Percentiles rank a stretch among this genome's conserved stretches.
Evolutionary conservation across 2,888 invertebrate genomes (phyloP).

Genomic region (Galerucella calmariensis): DNA sequence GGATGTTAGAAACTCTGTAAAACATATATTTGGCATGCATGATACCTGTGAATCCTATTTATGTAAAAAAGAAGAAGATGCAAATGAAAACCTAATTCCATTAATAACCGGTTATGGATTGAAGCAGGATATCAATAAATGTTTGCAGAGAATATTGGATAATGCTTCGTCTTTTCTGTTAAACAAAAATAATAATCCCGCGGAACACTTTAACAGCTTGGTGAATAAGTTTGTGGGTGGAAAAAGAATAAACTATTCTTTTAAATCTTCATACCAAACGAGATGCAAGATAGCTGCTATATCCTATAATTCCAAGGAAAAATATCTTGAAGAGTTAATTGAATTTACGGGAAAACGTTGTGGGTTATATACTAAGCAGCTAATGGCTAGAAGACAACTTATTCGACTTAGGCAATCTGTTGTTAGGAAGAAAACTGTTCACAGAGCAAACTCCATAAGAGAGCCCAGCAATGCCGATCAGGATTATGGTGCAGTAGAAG

Average conservation of each 20-base stretch:
- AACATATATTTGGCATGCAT: conserved; percentile 29
- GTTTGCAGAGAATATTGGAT: neutral
- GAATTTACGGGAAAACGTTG: neutral
- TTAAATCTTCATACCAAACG: conserved; percentile 2
- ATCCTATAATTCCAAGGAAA: neutral
- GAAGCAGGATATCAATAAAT: neutral
- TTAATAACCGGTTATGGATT: neutral
- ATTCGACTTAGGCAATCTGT: too few relatives aligned
- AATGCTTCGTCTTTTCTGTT: neutral
- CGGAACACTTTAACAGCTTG: conserved; percentile 53
- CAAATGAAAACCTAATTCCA: conserved; percentile 10
- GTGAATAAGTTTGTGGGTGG: conserved; percentile 55
- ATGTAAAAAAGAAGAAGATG: conserved; percentile 4
- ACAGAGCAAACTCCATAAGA: neutral
- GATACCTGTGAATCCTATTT: conserved; percentile 7
- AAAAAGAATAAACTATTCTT: conserved; percentile 48
- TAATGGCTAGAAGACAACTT: too few relatives aligned
- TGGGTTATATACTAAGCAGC: too few relatives aligned
- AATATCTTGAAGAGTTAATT: neutral
- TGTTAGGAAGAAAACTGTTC: neutral
- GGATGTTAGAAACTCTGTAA: conserved; percentile 25
- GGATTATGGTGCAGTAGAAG: neutral
- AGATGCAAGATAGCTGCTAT: conserved; percentile 1
- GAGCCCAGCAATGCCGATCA: conserved; percentile 2
- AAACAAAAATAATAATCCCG: conserved; percentile 48